Evolutionary conservation across 2,888 invertebrate genomes (phyloP).

Genomic region (Eugnorisma glareosa): DNA sequence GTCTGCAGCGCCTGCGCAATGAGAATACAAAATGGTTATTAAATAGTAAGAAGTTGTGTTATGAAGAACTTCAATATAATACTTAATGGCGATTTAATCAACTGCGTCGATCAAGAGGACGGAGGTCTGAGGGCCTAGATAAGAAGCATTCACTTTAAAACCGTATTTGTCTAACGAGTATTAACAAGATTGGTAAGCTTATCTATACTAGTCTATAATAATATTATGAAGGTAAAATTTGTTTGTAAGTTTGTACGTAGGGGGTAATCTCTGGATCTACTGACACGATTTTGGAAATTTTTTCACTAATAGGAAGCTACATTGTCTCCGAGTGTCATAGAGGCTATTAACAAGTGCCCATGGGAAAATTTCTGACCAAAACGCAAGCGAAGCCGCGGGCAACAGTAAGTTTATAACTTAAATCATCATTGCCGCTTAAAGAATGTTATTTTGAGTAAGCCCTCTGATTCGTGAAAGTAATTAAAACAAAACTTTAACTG

Average conservation of each 20-base stretch:
- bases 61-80: neutral
- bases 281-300: too few relatives aligned
- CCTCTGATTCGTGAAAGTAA: neutral
- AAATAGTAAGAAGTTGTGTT: neutral
- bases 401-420: neutral
- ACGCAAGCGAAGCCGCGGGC: too few relatives aligned
- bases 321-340: too few relatives aligned
- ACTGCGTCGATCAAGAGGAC: neutral
- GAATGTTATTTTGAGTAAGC: neutral
- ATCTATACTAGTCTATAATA: too few relatives aligned
- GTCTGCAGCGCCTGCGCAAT: constrained; percentile 82
- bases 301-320: too few relatives aligned
- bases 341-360: too few relatives aligned
- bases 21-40: neutral
- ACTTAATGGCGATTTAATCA: neutral
- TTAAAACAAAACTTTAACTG: neutral
- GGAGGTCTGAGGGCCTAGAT: neutral
- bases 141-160: neutral
- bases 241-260: too few relatives aligned
- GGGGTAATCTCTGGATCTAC: too few relatives aligned
- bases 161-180: neutral
- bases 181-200: neutral
- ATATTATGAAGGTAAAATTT: too few relatives aligned
- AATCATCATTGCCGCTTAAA: neutral
- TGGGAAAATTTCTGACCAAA: too few relatives aligned